These are phyloP conservation scores for Pollachius pollachius DNA, from an alignment of 2,113 vertebrate genomes.

Conservation along the genomic window DNA sequence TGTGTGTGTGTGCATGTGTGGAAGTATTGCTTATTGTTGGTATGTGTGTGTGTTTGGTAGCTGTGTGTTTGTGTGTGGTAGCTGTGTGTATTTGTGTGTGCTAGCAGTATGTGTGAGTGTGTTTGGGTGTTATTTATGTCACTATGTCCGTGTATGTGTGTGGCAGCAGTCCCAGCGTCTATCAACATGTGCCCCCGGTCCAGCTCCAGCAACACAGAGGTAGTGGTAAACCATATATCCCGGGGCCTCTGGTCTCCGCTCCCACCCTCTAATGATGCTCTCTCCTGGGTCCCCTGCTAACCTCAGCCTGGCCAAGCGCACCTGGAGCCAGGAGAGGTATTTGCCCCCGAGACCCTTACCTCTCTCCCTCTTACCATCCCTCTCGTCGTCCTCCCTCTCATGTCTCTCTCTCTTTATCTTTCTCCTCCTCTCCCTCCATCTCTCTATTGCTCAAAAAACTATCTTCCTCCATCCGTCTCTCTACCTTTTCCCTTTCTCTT, in stretches of 20 bases:
- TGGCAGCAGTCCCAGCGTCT: slow-evolving; percentile 15
- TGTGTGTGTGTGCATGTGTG: no score
- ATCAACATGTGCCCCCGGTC: slow-evolving; percentile 54
- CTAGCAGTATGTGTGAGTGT: not conserved
- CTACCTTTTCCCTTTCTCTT: no score
- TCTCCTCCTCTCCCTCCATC: no score
- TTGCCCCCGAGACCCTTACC: slow-evolving; percentile 42
- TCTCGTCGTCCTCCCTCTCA: not conserved
- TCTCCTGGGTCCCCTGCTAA: slow-evolving; percentile 51
- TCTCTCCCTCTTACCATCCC: slow-evolving; percentile 11
- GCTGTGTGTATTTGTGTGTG: not conserved
- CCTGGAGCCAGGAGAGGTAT: slow-evolving; percentile 41
- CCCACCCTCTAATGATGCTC: slow-evolving; percentile 55
- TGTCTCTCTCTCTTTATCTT: not conserved
- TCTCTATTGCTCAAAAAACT: no score
- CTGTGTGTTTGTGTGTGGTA: not conserved
- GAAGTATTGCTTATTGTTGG: not conserved
- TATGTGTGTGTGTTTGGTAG: not conserved
- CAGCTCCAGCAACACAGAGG: slow-evolving; percentile 33
- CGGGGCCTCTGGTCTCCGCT: slow-evolving; percentile 34
- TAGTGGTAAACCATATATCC: slow-evolving; percentile 32
- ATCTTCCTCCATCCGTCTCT: no score
- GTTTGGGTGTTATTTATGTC: no score
- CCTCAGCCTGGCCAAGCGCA: slow-evolving; percentile 30
- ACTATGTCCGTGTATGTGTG: no score